phyloP scores from a whole-genome alignment of 1,140 invertebrate genomes.

The Sarcophaga peregrina region DNA sequence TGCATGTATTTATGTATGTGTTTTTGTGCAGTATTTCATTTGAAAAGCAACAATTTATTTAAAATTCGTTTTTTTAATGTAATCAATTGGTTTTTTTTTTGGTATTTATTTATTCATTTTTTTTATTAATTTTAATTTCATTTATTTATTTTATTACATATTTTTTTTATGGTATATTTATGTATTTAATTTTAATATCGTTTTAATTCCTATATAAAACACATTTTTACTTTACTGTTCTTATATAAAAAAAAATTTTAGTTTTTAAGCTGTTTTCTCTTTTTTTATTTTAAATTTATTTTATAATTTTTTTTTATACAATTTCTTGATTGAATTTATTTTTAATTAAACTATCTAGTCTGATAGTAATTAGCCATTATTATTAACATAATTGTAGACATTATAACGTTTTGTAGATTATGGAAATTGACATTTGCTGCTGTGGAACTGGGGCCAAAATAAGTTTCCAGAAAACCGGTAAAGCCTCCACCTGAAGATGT shows the following conservation, averaged over 20 bases:
- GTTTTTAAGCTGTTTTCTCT: too few species aligned
- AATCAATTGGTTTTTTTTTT: background rate
- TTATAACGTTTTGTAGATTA: background rate
- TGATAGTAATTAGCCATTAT: background rate
- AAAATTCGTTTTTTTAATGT: constrained; percentile 8
- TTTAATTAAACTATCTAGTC: constrained; percentile 29
- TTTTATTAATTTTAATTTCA: background rate
- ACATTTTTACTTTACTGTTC: too few species aligned
- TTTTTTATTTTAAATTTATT: background rate
- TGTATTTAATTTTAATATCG: background rate
- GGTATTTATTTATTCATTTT: background rate
- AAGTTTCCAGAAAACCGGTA: constrained; percentile 20
- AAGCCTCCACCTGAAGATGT: constrained; percentile 25
- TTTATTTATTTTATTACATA: background rate
- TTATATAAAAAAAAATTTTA: too few species aligned
- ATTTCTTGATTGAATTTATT: background rate
- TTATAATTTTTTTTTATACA: background rate
- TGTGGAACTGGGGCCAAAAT: constrained; percentile 20
- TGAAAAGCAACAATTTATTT: background rate
- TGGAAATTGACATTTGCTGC: background rate
- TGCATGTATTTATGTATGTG: background rate
- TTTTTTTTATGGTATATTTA: too few species aligned
- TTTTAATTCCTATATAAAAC: background rate
- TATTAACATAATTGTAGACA: background rate
- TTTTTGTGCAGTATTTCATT: background rate